Percentiles rank a stretch among this genome's conserved stretches.
Evolutionary conservation across 2,113 vertebrate genomes (phyloP).

Genomic region (Athene noctua): DNA sequence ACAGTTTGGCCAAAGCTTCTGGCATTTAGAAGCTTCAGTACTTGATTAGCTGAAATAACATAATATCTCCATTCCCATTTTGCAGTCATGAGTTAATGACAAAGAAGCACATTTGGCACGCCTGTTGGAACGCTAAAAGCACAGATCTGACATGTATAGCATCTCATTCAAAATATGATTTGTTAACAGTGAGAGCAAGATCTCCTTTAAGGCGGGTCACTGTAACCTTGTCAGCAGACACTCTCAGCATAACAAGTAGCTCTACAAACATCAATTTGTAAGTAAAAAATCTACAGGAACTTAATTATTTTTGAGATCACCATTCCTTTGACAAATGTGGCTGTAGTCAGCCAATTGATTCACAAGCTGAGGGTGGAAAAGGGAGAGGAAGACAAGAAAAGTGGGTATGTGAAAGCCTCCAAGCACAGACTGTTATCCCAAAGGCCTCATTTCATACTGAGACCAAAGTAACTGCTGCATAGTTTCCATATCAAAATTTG

Average conservation of each 20-base stretch:
- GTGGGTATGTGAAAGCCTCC: not conserved
- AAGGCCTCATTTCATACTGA: not conserved
- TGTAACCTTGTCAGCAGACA: slow-evolving; percentile 13
- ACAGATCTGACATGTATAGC: not conserved
- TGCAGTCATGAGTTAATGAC: slow-evolving; percentile 13
- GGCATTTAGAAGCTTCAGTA: slow-evolving; percentile 25
- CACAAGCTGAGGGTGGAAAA: not conserved
- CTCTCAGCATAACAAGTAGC: slow-evolving; percentile 34
- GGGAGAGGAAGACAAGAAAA: not conserved
- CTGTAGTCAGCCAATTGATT: not conserved
- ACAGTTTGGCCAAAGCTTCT: slow-evolving; percentile 26
- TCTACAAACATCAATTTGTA: not conserved
- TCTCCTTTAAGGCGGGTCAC: not conserved
- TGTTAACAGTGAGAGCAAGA: not conserved
- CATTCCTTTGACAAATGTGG: not conserved
- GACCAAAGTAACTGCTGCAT: not conserved
- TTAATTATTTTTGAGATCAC: slow-evolving; percentile 23
- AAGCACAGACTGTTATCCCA: not conserved
- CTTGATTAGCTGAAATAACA: slow-evolving; percentile 52
- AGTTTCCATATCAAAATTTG: not conserved
- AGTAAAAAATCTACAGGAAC: not conserved
- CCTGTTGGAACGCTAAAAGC: not conserved
- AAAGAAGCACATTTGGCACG: not conserved
- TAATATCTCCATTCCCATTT: not conserved
- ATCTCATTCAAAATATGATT: slow-evolving; percentile 18